These are phyloP conservation scores for Gadus macrocephalus DNA, from an alignment of 2,113 vertebrate species.

Conservation along the genomic window DNA sequence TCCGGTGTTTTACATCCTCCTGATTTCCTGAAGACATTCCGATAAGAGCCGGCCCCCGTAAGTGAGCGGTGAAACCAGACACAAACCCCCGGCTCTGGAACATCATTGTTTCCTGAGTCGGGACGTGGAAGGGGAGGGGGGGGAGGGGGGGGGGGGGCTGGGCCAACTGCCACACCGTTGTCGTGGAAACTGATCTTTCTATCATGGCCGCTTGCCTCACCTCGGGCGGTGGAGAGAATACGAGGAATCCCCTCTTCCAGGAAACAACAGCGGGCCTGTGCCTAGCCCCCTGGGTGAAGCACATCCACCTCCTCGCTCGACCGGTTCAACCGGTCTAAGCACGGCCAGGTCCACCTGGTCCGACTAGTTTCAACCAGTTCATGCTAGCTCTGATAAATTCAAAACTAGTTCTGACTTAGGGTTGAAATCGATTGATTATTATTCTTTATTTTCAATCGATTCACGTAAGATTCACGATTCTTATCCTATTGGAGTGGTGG, in stretches of 20 bases:
- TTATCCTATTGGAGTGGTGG: no score
- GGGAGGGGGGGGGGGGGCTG: background rate
- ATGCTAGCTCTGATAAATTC: no score
- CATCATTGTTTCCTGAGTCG: background rate
- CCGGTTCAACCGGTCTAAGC: no score
- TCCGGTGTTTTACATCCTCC: background rate
- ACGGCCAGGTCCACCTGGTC: no score
- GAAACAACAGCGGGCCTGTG: background rate
- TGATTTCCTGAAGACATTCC: background rate
- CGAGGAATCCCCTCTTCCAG: background rate
- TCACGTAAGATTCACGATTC: no score
- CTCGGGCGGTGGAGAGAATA: background rate
- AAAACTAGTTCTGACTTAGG: no score
- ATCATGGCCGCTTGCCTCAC: background rate
- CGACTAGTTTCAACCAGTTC: no score
- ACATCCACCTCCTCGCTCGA: no score
- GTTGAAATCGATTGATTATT: no score
- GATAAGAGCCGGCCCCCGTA: background rate
- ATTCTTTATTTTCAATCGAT: no score
- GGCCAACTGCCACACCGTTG: background rate
- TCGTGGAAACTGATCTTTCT: slow-evolving; percentile 6
- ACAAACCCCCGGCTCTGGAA: background rate
- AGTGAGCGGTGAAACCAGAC: background rate
- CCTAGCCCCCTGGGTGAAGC: background rate
- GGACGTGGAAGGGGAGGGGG: background rate